These are phyloP conservation scores for Sander vitreus DNA, from an alignment of 2,113 vertebrate species.

Conservation along the genomic window DNA sequence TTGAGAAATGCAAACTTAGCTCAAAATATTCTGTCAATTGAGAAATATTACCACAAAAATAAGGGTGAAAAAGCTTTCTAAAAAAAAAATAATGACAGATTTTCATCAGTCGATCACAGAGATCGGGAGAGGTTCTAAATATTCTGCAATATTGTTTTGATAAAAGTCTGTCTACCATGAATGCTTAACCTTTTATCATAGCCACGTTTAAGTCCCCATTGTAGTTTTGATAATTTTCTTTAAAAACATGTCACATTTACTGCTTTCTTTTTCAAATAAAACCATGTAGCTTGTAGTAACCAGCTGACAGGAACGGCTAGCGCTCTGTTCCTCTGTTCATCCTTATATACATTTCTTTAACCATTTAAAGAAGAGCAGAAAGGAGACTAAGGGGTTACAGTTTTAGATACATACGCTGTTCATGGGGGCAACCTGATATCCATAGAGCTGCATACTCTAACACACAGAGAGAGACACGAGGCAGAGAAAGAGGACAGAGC, in stretches of 20 bases:
- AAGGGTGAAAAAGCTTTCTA: neutral
- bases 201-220: neutral
- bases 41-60: too few relatives aligned
- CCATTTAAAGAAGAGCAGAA: constrained; percentile 44
- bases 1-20: neutral
- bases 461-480: constrained; percentile 84
- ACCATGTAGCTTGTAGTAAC: neutral
- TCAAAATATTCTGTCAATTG: neutral
- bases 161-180: neutral
- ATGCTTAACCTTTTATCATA: neutral
- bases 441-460: constrained; percentile 99
- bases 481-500: constrained; percentile 79
- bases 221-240: neutral
- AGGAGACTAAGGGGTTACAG: constrained; percentile 46
- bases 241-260: neutral
- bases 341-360: constrained; percentile 14
- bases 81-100: neutral
- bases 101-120: neutral
- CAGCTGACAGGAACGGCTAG: constrained; percentile 3
- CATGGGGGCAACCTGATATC: constrained; percentile 96
- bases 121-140: neutral
- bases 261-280: neutral
- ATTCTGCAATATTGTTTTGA: neutral
- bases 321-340: constrained; percentile 22
- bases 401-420: constrained; percentile 95